Evolutionary conservation across 2,888 invertebrate genomes (phyloP).

Genomic region (Pyralis farinalis): DNA sequence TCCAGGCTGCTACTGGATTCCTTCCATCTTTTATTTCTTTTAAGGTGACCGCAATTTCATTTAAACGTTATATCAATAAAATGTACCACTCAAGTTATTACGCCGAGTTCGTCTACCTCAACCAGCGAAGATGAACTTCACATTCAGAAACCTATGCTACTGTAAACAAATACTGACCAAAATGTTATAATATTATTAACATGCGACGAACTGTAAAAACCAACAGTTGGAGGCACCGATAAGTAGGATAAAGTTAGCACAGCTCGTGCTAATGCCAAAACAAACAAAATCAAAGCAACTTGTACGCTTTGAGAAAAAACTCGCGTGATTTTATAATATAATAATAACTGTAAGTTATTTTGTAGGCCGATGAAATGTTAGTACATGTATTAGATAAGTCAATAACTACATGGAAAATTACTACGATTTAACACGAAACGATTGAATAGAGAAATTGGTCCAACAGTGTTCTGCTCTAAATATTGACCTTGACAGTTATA

Average conservation of each 20-base stretch:
- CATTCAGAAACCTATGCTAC: neutral
- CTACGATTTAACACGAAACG: conserved; percentile 39
- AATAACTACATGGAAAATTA: conserved; percentile 65
- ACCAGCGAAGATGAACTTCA: too few relatives aligned
- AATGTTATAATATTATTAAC: conserved; percentile 54
- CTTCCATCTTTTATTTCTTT: conserved; percentile 56
- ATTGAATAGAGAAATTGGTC: neutral
- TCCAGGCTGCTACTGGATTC: conserved; percentile 73
- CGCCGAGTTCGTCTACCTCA: conserved; percentile 44
- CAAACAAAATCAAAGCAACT: conserved; percentile 56
- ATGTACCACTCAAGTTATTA: conserved; percentile 38
- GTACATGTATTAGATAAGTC: conserved; percentile 38
- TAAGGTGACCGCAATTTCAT: conserved; percentile 62
- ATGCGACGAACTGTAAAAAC: conserved; percentile 56
- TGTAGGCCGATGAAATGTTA: conserved; percentile 54
- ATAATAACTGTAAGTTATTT: conserved; percentile 66
- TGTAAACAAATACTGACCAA: conserved; percentile 33
- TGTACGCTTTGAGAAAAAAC: conserved; percentile 42
- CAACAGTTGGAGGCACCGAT: conserved; percentile 52
- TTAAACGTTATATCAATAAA: conserved; percentile 65
- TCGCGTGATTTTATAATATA: conserved; percentile 76
- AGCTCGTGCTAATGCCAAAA: conserved; percentile 48
- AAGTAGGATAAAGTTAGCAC: conserved; percentile 70
- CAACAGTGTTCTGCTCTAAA: too few relatives aligned
- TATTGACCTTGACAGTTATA: too few relatives aligned